These are phyloP conservation scores for Drosophila seguyi DNA, from an alignment of 1,140 invertebrate species.

Conservation along the genomic window DNA sequence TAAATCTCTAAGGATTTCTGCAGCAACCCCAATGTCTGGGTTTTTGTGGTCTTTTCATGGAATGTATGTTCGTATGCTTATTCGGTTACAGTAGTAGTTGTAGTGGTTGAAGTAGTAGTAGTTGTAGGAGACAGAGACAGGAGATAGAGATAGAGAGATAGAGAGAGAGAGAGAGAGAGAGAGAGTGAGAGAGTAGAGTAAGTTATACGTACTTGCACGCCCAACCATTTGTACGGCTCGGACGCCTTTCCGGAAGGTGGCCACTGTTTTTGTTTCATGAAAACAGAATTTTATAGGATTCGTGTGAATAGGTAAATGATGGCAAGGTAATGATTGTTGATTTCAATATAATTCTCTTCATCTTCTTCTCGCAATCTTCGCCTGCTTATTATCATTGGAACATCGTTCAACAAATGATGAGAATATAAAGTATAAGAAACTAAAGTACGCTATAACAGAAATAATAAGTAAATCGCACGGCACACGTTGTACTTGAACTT, in stretches of 20 bases:
- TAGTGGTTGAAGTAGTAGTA: slow-evolving; percentile 29
- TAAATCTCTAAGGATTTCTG: slow-evolving; percentile 3
- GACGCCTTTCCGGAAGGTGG: slow-evolving; percentile 99
- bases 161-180: slow-evolving; percentile 58
- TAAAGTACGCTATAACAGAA: slow-evolving; percentile 38
- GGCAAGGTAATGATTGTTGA: slow-evolving; percentile 79
- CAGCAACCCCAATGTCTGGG: not conserved
- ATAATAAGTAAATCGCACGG: slow-evolving; percentile 50
- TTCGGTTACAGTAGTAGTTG: slow-evolving; percentile 56
- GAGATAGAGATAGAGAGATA: slow-evolving; percentile 54
- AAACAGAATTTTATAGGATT: slow-evolving; percentile 85
- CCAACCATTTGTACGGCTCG: slow-evolving; percentile 99
- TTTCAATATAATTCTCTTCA: slow-evolving; percentile 50
- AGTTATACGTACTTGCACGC: slow-evolving; percentile 97
- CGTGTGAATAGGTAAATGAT: slow-evolving; percentile 85
- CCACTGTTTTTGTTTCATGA: slow-evolving; percentile 90
- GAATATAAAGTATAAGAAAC: slow-evolving; percentile 27
- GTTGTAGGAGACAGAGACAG: slow-evolving; percentile 57
- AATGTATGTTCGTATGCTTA: slow-evolving; percentile 69
- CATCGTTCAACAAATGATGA: slow-evolving; percentile 61
- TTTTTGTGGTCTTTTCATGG: slow-evolving; percentile 32
- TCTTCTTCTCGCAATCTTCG: slow-evolving; percentile 42
- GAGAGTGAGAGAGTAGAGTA: slow-evolving; percentile 67
- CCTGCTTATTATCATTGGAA: slow-evolving; percentile 55
- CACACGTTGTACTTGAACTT: slow-evolving; percentile 65